Percentiles rank a stretch among this genome's conserved stretches.
Evolutionary conservation across 2,888 invertebrate genomes (phyloP).

Genomic region (Plagodis dolabraria): DNA sequence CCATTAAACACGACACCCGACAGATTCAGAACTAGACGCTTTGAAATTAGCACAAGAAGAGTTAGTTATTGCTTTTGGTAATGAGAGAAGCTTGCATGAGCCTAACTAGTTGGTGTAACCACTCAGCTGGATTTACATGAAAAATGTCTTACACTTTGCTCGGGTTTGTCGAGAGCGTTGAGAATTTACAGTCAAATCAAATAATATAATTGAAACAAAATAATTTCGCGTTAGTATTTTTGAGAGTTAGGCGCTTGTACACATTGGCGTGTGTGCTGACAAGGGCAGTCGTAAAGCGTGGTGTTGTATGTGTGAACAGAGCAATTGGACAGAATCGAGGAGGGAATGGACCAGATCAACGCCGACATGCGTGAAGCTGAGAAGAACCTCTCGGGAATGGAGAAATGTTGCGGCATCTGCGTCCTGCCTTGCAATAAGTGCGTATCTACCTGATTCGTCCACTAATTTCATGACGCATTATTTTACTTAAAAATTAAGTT

Average conservation of each 20-base stretch:
- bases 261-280: slow-evolving; percentile 48
- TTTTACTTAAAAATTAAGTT: too few relatives aligned
- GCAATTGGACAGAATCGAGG: slow-evolving; percentile 99
- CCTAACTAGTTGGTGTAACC: slow-evolving; percentile 54
- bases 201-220: slow-evolving; percentile 37
- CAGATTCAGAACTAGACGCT: slow-evolving; percentile 58
- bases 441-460: slow-evolving; percentile 52
- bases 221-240: slow-evolving; percentile 47
- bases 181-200: slow-evolving; percentile 75
- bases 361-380: slow-evolving; percentile 99
- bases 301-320: slow-evolving; percentile 88
- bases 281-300: slow-evolving; percentile 64
- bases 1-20: slow-evolving; percentile 44
- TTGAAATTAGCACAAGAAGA: slow-evolving; percentile 50
- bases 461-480: background rate
- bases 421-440: slow-evolving; percentile 99
- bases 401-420: slow-evolving; percentile 99
- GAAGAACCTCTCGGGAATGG: slow-evolving; percentile 99
- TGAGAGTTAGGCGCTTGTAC: slow-evolving; percentile 68
- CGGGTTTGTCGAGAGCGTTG: slow-evolving; percentile 84
- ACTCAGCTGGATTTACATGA: slow-evolving; percentile 49
- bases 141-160: slow-evolving; percentile 76
- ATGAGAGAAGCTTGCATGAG: slow-evolving; percentile 62
- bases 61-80: slow-evolving; percentile 59
- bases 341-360: slow-evolving; percentile 99